phyloP scores from a whole-genome alignment of 2,113 vertebrate species.

The Rhinogobius similis region DNA sequence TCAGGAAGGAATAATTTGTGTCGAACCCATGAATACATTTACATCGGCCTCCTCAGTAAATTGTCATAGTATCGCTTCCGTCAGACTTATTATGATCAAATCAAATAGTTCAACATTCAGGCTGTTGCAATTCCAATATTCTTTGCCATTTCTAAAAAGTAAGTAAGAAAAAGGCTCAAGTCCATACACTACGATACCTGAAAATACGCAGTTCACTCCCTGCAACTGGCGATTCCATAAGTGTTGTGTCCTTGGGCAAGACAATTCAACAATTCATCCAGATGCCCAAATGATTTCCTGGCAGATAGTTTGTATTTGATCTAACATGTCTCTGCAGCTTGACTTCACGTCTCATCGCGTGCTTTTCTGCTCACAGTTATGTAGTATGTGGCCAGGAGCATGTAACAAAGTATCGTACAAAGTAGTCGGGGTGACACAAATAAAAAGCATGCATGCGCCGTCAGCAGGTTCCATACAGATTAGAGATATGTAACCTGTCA shows the following conservation, averaged over 20 bases:
- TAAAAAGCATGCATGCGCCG: background rate
- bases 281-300: background rate
- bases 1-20: no score
- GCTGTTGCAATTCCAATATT: no score
- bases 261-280: background rate
- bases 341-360: background rate
- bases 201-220: background rate
- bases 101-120: no score
- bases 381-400: background rate
- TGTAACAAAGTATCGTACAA: background rate
- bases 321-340: background rate
- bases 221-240: no score
- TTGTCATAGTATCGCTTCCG: no score
- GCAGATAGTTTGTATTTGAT: background rate
- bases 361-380: background rate
- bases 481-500: background rate
- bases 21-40: no score
- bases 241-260: background rate
- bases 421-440: background rate
- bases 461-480: background rate
- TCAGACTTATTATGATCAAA: no score
- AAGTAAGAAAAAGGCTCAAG: no score
- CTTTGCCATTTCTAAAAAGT: no score
- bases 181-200: background rate
- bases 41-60: no score